Conservation (phyloP, 2,797 vertebrate genomes). For the Rhynchonycteris naso region DNA sequence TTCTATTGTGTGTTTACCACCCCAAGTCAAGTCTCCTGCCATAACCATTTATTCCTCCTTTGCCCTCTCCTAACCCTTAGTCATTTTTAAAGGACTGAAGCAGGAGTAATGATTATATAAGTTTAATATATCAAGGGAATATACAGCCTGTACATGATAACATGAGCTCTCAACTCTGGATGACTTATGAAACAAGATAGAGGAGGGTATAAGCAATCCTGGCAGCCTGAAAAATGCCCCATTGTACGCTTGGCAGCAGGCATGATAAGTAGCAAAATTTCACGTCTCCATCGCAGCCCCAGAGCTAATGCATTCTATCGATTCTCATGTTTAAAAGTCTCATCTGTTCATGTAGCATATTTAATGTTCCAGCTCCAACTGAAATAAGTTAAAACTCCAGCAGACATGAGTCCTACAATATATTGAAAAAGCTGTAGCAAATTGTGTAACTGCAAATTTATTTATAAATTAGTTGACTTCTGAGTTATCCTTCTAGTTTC, state of each 20-base stretch:
- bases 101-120: slow-evolving; percentile 16
- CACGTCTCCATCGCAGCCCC: not conserved
- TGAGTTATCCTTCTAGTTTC: not conserved
- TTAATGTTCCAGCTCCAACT: slow-evolving; percentile 19
- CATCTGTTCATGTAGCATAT: slow-evolving; percentile 45
- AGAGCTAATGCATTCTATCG: slow-evolving; percentile 31
- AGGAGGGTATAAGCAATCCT: not conserved
- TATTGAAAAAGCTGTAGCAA: not conserved
- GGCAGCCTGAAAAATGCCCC: slow-evolving; percentile 17
- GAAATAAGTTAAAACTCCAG: slow-evolving; percentile 1
- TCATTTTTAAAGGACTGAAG: not conserved
- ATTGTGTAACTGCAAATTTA: not conserved
- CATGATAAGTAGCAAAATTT: not conserved
- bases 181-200: slow-evolving; percentile 18
- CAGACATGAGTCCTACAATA: not conserved
- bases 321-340: slow-evolving; percentile 63
- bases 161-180: not conserved
- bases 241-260: not conserved
- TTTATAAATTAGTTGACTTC: slow-evolving; percentile 50
- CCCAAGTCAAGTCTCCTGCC: not conserved
- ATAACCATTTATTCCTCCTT: not conserved
- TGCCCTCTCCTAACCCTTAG: not conserved
- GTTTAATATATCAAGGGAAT: slow-evolving; percentile 44
- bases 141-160: not conserved
- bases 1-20: not conserved